phyloP scores from a whole-genome alignment of 2,888 invertebrate genomes.

The Nemurella pictetii region DNA sequence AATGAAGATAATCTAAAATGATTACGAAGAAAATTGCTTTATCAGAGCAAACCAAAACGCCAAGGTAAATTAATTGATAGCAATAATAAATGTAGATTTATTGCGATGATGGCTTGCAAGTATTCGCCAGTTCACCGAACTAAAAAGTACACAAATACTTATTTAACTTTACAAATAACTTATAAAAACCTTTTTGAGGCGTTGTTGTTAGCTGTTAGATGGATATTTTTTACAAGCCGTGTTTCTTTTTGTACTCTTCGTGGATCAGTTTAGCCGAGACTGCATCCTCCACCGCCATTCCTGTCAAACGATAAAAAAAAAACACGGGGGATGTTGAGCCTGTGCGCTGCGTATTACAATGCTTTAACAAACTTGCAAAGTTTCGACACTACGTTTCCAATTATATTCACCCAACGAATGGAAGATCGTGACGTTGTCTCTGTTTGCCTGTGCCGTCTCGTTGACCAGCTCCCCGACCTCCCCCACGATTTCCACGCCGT shows the following conservation, averaged over 20 bases:
- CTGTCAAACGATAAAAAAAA: conserved; percentile 52
- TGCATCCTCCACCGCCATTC: conserved; percentile 65
- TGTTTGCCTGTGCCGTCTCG: conserved; percentile 47
- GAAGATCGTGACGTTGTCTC: conserved; percentile 58
- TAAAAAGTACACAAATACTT: background rate
- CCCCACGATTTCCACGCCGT: conserved; percentile 57
- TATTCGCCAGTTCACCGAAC: background rate
- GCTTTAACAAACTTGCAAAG: conserved; percentile 4
- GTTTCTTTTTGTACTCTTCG: conserved; percentile 45
- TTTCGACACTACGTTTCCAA: background rate
- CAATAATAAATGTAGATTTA: background rate
- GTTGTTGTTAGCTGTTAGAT: background rate
- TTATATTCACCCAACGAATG: conserved; percentile 62
- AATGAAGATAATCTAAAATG: conserved; percentile 61
- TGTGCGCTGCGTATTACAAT: background rate
- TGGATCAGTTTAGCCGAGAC: conserved; percentile 61
- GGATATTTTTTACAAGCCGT: background rate
- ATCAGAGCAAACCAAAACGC: background rate
- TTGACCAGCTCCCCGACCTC: conserved; percentile 61
- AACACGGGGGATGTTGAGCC: conserved; percentile 20
- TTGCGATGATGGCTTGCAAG: background rate
- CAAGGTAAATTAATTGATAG: background rate
- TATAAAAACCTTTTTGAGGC: too few relatives aligned
- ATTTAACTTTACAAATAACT: background rate
- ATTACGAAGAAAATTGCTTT: conserved; percentile 12